Evolutionary conservation across 2,113 vertebrate species (phyloP).

Genomic region (Benitochromis conjunctus): DNA sequence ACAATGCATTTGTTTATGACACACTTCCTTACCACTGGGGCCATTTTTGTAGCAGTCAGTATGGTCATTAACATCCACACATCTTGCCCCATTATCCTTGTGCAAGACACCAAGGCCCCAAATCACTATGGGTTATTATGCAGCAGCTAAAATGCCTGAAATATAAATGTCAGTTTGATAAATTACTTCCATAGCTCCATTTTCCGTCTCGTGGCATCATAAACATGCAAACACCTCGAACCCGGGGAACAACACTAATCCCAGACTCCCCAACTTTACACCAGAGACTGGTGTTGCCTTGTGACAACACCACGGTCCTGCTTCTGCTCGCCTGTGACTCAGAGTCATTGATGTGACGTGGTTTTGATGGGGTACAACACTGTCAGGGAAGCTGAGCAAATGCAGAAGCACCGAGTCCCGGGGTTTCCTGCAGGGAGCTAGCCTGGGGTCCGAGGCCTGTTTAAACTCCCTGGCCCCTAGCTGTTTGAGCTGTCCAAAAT

Average conservation of each 20-base stretch:
- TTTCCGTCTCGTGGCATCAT: neutral
- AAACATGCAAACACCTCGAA: slow-evolving; percentile 44
- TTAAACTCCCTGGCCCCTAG: slow-evolving; percentile 36
- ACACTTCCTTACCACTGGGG: neutral
- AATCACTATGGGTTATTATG: neutral
- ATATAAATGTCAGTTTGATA: neutral
- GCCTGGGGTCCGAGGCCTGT: slow-evolving; percentile 15
- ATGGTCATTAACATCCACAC: neutral
- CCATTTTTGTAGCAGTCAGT: neutral
- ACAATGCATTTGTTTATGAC: neutral
- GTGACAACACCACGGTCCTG: slow-evolving; percentile 14
- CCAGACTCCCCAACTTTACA: slow-evolving; percentile 30
- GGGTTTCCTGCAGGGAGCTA: slow-evolving; percentile 40
- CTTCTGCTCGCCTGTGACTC: slow-evolving; percentile 38
- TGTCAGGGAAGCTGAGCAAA: slow-evolving; percentile 45
- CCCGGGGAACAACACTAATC: slow-evolving; percentile 40
- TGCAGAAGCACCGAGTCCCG: slow-evolving; percentile 31
- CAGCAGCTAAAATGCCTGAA: neutral
- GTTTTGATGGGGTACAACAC: slow-evolving; percentile 29
- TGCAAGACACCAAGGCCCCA: neutral
- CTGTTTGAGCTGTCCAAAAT: slow-evolving; percentile 32
- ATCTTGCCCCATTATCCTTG: neutral
- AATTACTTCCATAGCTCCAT: neutral
- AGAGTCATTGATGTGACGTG: slow-evolving; percentile 40
- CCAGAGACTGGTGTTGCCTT: slow-evolving; percentile 13